Conservation (phyloP, 2,113 vertebrate genomes). For the Cyprinus carpio region DNA sequence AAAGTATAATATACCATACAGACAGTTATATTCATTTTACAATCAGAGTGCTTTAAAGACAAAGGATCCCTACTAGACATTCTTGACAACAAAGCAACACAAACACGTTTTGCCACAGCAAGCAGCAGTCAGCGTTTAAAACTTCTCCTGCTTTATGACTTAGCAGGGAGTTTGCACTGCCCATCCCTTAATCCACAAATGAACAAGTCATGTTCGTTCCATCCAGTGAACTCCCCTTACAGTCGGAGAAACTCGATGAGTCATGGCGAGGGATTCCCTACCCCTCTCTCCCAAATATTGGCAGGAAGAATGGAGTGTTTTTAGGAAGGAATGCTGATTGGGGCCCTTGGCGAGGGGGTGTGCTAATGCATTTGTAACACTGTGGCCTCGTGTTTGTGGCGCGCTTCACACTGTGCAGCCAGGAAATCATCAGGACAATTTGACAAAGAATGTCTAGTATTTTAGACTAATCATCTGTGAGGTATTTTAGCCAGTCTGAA, state of each 20-base stretch:
- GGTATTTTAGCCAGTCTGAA: slow-evolving; percentile 51
- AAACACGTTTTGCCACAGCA: not conserved
- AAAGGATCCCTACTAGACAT: not conserved
- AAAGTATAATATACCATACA: not conserved
- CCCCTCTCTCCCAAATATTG: slow-evolving; percentile 65
- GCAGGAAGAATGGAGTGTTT: slow-evolving; percentile 57
- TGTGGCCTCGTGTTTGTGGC: slow-evolving; percentile 39
- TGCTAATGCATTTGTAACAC: slow-evolving; percentile 45
- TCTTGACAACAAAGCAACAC: not conserved
- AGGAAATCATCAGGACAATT: slow-evolving; percentile 53
- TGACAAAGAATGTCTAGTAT: slow-evolving; percentile 58
- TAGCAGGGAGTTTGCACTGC: slow-evolving; percentile 18
- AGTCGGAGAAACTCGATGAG: slow-evolving; percentile 53
- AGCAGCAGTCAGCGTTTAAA: not conserved
- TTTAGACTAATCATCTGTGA: slow-evolving; percentile 44
- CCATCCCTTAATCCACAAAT: slow-evolving; percentile 37
- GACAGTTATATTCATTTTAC: not conserved
- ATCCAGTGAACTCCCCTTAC: slow-evolving; percentile 49
- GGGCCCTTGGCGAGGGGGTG: slow-evolving; percentile 45
- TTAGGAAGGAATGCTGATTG: slow-evolving; percentile 60
- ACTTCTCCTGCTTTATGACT: slow-evolving; percentile 12
- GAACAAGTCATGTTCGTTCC: slow-evolving; percentile 45
- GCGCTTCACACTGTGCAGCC: slow-evolving; percentile 42
- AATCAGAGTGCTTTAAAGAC: not conserved
- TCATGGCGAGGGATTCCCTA: slow-evolving; percentile 65